phyloP scores from a whole-genome alignment of 1,140 invertebrate genomes.

The Amphibalanus amphitrite region DNA sequence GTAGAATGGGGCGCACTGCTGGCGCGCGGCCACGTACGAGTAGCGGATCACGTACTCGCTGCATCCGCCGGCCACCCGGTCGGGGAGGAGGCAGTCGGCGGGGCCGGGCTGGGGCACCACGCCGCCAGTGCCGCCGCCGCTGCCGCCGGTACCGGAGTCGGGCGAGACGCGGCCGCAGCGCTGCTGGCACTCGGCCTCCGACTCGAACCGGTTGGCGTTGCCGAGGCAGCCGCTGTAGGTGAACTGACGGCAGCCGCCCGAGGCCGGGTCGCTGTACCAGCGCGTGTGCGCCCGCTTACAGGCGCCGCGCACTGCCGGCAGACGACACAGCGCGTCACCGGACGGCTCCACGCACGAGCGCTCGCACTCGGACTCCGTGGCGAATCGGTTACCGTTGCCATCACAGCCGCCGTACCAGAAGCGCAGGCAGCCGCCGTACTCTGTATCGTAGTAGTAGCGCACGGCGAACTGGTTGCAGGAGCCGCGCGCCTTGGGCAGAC shows the following conservation, averaged over 20 bases:
- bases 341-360: too few relatives aligned
- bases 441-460: conserved; percentile 68
- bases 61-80: conserved; percentile 42
- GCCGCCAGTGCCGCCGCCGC: neutral
- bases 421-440: conserved; percentile 70
- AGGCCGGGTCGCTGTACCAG: conserved; percentile 64
- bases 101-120: neutral
- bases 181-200: conserved; percentile 57
- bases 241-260: conserved; percentile 52
- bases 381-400: conserved; percentile 78
- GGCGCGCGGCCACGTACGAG: conserved; percentile 34
- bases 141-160: too few relatives aligned
- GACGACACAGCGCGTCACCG: conserved; percentile 40
- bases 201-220: conserved; percentile 75
- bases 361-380: conserved; percentile 35
- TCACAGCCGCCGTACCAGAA: conserved; percentile 94
- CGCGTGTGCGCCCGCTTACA: conserved; percentile 59
- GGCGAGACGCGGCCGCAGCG: conserved; percentile 33
- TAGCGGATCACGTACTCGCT: conserved; percentile 35
- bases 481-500: conserved; percentile 52
- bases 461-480: conserved; percentile 64
- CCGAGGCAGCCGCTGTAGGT: conserved; percentile 48
- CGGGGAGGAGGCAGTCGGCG: conserved; percentile 11
- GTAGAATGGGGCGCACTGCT: conserved; percentile 50
- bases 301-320: conserved; percentile 66